Percentiles rank a stretch among this genome's conserved stretches.
Evolutionary conservation across 2,888 invertebrate species (phyloP).

Genomic region (Ochropacha duplaris): DNA sequence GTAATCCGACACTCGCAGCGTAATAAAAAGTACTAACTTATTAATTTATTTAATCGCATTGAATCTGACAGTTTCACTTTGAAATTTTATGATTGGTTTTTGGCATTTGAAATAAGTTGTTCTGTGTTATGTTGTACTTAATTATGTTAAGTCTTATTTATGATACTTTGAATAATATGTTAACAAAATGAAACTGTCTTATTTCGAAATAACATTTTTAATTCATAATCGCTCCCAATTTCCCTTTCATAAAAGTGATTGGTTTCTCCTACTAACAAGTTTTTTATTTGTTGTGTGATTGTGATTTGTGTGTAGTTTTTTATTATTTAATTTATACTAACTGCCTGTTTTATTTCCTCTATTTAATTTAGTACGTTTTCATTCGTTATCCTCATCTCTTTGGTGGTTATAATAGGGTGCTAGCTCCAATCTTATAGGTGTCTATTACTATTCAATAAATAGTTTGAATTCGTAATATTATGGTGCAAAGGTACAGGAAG

Average conservation of each 20-base stretch:
- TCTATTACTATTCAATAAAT: conserved; percentile 24
- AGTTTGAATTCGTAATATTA: conserved; percentile 20
- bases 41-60: conserved; percentile 35
- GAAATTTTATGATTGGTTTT: conserved; percentile 9
- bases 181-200: conserved; percentile 38
- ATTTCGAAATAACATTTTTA: conserved; percentile 32
- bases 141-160: conserved; percentile 12
- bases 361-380: conserved; percentile 40
- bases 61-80: conserved; percentile 42
- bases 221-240: conserved; percentile 20
- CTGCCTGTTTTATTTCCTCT: conserved; percentile 55
- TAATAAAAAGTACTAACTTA: conserved; percentile 41
- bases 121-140: conserved; percentile 3
- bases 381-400: conserved; percentile 46
- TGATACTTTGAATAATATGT: conserved; percentile 15
- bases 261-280: conserved; percentile 59
- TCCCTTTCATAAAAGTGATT: conserved; percentile 37
- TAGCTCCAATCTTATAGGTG: conserved; percentile 45
- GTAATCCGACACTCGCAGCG: conserved; percentile 66
- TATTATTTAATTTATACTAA: conserved; percentile 65
- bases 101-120: conserved; percentile 1
- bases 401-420: conserved; percentile 73
- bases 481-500: conserved; percentile 58
- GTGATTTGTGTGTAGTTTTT: conserved; percentile 50
- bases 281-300: conserved; percentile 57